A percentile compares a stretch with the other conserved stretches of the same genome.
These are phyloP conservation scores for Corythoichthys haematopterus DNA, from an alignment of 2,113 vertebrate species.

Conservation along the genomic window DNA sequence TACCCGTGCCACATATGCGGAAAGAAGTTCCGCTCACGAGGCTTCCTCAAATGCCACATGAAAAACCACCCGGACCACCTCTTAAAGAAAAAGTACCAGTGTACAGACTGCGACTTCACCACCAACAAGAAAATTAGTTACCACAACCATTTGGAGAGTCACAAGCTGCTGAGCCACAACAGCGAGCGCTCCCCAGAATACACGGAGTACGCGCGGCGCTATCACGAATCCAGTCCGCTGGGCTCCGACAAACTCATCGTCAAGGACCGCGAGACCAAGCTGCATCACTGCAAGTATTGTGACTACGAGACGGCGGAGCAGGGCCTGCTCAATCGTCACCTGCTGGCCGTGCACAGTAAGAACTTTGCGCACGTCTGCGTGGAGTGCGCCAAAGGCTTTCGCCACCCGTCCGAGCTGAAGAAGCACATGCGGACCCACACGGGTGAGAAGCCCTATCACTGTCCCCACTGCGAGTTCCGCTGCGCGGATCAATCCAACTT, in stretches of 20 bases:
- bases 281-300: constrained; percentile 97
- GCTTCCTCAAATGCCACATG: constrained; percentile 98
- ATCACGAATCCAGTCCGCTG: constrained; percentile 90
- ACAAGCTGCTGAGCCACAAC: constrained; percentile 81
- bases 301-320: constrained; percentile 97
- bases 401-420: constrained; percentile 96
- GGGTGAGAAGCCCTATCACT: constrained; percentile 97
- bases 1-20: constrained; percentile 98
- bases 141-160: constrained; percentile 97
- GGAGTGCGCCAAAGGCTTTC: constrained; percentile 96
- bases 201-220: constrained; percentile 90
- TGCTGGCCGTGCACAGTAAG: constrained; percentile 95
- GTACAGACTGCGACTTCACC: constrained; percentile 98
- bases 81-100: constrained; percentile 98
- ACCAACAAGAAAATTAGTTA: constrained; percentile 99
- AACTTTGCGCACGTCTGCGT: constrained; percentile 97
- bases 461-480: constrained; percentile 92
- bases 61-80: constrained; percentile 98
- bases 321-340: constrained; percentile 92
- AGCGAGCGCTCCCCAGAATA: constrained; percentile 74
- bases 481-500: constrained; percentile 97
- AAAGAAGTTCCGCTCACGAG: constrained; percentile 98
- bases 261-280: constrained; percentile 92
- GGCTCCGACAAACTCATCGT: constrained; percentile 96
- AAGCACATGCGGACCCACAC: constrained; percentile 99